These are phyloP conservation scores for Antennarius striatus DNA, from an alignment of 2,113 vertebrate species.

Conservation along the genomic window DNA sequence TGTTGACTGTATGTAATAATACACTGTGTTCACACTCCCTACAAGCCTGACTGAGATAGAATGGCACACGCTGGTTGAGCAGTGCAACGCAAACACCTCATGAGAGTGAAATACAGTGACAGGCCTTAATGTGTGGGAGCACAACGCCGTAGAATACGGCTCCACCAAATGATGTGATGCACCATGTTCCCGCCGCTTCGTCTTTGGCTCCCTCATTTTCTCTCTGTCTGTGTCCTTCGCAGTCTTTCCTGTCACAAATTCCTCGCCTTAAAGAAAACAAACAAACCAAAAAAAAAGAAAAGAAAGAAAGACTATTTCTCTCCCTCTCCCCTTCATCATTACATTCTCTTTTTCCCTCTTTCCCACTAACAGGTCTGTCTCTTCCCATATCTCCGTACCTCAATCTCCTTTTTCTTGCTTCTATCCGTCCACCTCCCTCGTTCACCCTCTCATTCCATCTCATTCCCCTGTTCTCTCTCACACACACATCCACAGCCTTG, in stretches of 20 bases:
- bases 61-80: conserved; percentile 39
- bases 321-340: conserved; percentile 64
- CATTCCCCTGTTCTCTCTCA: conserved; percentile 4
- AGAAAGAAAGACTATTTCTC: conserved; percentile 42
- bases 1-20: conserved; percentile 14
- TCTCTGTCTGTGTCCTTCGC: conserved; percentile 32
- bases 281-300: not conserved
- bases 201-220: conserved; percentile 36
- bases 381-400: conserved; percentile 43
- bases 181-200: conserved; percentile 32
- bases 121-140: conserved; percentile 62
- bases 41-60: conserved; percentile 31
- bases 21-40: conserved; percentile 34
- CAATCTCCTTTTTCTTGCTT: conserved; percentile 55
- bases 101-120: conserved; percentile 66
- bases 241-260: conserved; percentile 29
- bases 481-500: conserved; percentile 17
- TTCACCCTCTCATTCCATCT: conserved; percentile 43
- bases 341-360: conserved; percentile 59
- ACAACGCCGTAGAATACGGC: conserved; percentile 47
- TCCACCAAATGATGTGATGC: conserved; percentile 52
- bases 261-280: conserved; percentile 28
- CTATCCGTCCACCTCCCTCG: conserved; percentile 24
- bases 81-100: conserved; percentile 59
- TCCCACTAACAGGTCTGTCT: conserved; percentile 57